phyloP scores from a whole-genome alignment of 2,113 vertebrate species.

The Dendropsophus ebraccatus region DNA sequence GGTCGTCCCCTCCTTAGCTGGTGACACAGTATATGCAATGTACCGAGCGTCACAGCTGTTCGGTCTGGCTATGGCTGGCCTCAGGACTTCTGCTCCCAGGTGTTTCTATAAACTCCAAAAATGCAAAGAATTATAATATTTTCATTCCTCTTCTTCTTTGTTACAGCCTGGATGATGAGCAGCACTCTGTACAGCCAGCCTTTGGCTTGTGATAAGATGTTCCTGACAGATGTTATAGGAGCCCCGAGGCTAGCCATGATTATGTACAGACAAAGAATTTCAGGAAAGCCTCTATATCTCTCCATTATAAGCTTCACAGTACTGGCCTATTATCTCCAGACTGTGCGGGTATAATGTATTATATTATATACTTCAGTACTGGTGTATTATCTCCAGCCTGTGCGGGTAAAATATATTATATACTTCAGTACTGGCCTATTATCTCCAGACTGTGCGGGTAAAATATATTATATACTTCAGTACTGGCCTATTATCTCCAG shows the following conservation, averaged over 20 bases:
- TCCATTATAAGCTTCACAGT: not conserved
- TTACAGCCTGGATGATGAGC: slow-evolving; percentile 35
- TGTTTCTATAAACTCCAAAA: slow-evolving; percentile 47
- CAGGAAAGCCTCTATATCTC: slow-evolving; percentile 3
- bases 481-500: no score
- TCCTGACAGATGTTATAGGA: slow-evolving; percentile 49
- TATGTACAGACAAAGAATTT: slow-evolving; percentile 42
- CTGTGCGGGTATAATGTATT: not conserved
- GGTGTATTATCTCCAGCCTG: no score
- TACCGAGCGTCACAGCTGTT: slow-evolving; percentile 40
- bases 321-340: not conserved
- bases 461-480: no score
- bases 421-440: no score
- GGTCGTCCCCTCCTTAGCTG: not conserved
- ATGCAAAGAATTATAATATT: slow-evolving; percentile 56
- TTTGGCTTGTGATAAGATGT: slow-evolving; percentile 37
- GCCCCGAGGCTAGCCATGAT: slow-evolving; percentile 40
- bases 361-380: no score
- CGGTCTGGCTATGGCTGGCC: slow-evolving; percentile 31
- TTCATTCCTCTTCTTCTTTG: slow-evolving; percentile 47
- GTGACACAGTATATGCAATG: not conserved
- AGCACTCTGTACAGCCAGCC: slow-evolving; percentile 40
- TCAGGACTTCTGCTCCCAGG: slow-evolving; percentile 40
- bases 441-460: no score
- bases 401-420: no score